A percentile compares a stretch with the other conserved stretches of the same genome.
These are phyloP conservation scores for Leucophora obtusa DNA, from an alignment of 2,888 invertebrate species.

Conservation along the genomic window DNA sequence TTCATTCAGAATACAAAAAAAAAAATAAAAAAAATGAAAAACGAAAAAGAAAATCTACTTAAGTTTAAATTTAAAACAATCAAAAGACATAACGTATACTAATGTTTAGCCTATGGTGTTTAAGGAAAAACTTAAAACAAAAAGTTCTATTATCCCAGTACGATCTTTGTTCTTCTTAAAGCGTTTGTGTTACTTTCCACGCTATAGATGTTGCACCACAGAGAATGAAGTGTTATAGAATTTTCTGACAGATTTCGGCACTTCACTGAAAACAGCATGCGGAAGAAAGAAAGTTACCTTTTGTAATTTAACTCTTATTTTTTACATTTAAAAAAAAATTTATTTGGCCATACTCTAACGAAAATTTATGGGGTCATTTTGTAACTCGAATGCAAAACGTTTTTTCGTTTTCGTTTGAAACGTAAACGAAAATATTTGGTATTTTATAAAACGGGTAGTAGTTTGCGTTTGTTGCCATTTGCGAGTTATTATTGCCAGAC, in stretches of 20 bases:
- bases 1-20: background rate
- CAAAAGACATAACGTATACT: background rate
- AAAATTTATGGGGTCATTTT: too few relatives aligned
- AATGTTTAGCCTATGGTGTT: conserved; percentile 22
- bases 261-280: conserved; percentile 29
- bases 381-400: too few relatives aligned
- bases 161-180: background rate
- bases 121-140: background rate
- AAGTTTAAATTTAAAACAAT: conserved; percentile 14
- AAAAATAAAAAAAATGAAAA: conserved; percentile 13
- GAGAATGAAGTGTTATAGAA: conserved; percentile 21
- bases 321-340: too few relatives aligned
- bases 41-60: conserved; percentile 2
- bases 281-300: conserved; percentile 15
- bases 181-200: background rate
- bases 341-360: too few relatives aligned
- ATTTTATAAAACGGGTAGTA: too few relatives aligned
- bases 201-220: conserved; percentile 17
- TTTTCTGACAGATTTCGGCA: conserved; percentile 45
- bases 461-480: too few relatives aligned
- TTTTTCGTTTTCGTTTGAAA: too few relatives aligned
- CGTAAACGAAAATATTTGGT: too few relatives aligned
- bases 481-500: too few relatives aligned
- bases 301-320: too few relatives aligned
- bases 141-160: background rate